phyloP scores from a whole-genome alignment of 2,797 vertebrate genomes.

The Enteromius treurensis region DNA sequence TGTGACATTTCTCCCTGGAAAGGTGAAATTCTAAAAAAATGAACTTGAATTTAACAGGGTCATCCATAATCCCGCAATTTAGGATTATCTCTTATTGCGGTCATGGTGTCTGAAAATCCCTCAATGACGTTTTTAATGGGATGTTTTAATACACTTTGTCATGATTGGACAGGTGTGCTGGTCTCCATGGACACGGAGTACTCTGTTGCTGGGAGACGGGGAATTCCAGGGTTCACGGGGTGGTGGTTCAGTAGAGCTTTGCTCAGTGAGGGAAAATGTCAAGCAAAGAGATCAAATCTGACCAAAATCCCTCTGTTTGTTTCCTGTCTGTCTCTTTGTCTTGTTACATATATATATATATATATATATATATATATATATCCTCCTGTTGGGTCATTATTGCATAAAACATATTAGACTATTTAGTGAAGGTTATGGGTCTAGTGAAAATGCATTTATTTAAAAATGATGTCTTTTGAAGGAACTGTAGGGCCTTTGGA shows the following conservation, averaged over 20 bases:
- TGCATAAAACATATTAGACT: neutral
- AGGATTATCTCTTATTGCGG: slow-evolving; percentile 70
- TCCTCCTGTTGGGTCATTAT: neutral
- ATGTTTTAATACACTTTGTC: slow-evolving; percentile 39
- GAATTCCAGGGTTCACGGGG: slow-evolving; percentile 33
- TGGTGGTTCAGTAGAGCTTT: slow-evolving; percentile 19
- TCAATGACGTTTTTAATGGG: slow-evolving; percentile 57
- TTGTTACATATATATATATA: neutral
- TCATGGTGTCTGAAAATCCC: slow-evolving; percentile 61
- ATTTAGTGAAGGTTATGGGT: neutral
- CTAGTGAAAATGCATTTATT: neutral
- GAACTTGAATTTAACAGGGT: neutral
- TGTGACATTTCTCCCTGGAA: neutral
- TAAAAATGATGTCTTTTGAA: neutral
- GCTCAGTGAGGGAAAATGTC: slow-evolving; percentile 34
- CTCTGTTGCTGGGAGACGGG: slow-evolving; percentile 34
- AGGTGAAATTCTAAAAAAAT: slow-evolving; percentile 27
- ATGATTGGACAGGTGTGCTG: slow-evolving; percentile 65
- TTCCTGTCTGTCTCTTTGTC: neutral
- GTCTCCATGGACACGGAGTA: slow-evolving; percentile 60
- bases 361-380: neutral
- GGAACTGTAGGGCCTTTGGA: neutral
- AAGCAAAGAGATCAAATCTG: neutral
- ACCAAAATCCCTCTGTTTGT: neutral
- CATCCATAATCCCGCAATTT: slow-evolving; percentile 62